These are phyloP conservation scores for Corticium candelabrum DNA, from an alignment of 37 sponge, comb jelly and placozoan species.

Conservation along the genomic window DNA sequence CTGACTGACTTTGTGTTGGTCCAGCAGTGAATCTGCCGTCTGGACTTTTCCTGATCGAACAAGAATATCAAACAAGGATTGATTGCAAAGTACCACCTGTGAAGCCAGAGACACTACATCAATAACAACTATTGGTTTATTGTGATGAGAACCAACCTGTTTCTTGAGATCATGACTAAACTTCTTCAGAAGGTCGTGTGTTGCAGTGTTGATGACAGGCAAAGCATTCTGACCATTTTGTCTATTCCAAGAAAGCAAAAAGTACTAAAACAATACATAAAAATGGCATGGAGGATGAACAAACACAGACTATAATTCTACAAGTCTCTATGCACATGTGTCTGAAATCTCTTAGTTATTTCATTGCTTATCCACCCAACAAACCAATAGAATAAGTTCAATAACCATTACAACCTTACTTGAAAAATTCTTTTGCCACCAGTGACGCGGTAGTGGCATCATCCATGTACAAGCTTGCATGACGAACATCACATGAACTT, in stretches of 20 bases:
- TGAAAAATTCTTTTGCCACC: slow-evolving; percentile 11
- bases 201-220: slow-evolving; percentile 22
- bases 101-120: neutral
- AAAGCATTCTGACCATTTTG: slow-evolving; percentile 34
- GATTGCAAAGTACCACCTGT: slow-evolving; percentile 18
- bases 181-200: slow-evolving; percentile 15
- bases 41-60: slow-evolving; percentile 21
- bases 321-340: too few relatives aligned
- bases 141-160: too few relatives aligned
- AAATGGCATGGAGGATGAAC: too few relatives aligned
- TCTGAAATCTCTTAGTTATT: too few relatives aligned
- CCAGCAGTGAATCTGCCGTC: neutral
- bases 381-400: too few relatives aligned
- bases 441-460: slow-evolving; percentile 7
- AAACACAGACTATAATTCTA: too few relatives aligned
- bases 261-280: slow-evolving; percentile 1
- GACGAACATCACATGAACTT: slow-evolving; percentile 20
- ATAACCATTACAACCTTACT: slow-evolving; percentile 8
- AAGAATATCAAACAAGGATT: slow-evolving; percentile 21
- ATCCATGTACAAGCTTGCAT: slow-evolving; percentile 33
- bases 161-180: slow-evolving; percentile 26
- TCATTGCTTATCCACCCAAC: too few relatives aligned
- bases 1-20: neutral
- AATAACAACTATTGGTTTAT: too few relatives aligned
- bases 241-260: slow-evolving; percentile 2